These are phyloP conservation scores for Cheilosia vulpina DNA, from an alignment of 2,888 invertebrate species.

Conservation along the genomic window DNA sequence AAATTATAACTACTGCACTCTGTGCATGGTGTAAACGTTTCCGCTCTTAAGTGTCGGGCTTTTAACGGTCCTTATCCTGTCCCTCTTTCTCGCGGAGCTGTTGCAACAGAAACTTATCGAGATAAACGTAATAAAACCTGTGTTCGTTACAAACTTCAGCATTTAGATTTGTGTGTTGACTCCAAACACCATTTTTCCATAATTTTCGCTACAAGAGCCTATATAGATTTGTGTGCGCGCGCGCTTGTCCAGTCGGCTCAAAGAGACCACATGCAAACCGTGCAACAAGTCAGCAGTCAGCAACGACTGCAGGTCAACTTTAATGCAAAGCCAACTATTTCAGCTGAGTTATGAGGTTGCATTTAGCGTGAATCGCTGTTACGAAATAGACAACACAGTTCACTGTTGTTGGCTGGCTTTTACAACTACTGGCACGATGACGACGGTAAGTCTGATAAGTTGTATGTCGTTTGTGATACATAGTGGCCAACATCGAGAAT, in stretches of 20 bases:
- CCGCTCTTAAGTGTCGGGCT: constrained; percentile 33
- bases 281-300: constrained; percentile 2
- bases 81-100: constrained; percentile 1
- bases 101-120: constrained; percentile 43
- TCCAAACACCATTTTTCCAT: constrained; percentile 41
- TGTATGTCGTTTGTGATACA: constrained; percentile 34
- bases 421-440: constrained; percentile 34
- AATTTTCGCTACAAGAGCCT: constrained; percentile 42
- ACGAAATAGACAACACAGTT: constrained; percentile 60
- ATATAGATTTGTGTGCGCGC: constrained; percentile 23
- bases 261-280: constrained; percentile 27
- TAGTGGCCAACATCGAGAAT: constrained; percentile 48
- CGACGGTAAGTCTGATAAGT: constrained; percentile 58
- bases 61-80: constrained; percentile 1
- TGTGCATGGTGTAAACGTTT: background rate
- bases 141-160: constrained; percentile 1
- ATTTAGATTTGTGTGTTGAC: constrained; percentile 40
- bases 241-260: constrained; percentile 14
- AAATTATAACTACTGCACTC: constrained; percentile 15
- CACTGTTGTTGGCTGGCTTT: constrained; percentile 28
- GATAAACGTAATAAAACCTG: constrained; percentile 43
- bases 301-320: constrained; percentile 61
- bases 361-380: constrained; percentile 68
- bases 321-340: constrained; percentile 48
- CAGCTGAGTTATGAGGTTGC: constrained; percentile 67